Base-by-base conservation (phyloP, 1,140 invertebrate genomes). In the Atta colombica region DNA sequence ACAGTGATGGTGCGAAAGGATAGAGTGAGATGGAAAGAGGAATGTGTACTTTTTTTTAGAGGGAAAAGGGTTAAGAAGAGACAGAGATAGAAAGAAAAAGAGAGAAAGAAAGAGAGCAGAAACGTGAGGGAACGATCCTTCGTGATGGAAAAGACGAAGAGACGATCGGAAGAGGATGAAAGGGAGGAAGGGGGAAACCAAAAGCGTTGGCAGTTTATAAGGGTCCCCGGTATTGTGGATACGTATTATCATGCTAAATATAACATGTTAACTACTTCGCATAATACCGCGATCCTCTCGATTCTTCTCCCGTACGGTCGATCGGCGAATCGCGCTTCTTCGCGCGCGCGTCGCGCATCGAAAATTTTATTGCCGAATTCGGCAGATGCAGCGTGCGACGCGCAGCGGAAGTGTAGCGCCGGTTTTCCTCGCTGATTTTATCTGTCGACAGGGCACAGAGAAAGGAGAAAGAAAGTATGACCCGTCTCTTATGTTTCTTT, bases 241-340 rank as follows among this genome's bases (percentile, higher is more conserved):
- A 77, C 91, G 93, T 89, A 94, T 95, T 95, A 95, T 95, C 94
- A 95, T 95, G 95, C 95, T 95, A 95, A 95, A 95, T 95, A 95
- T 95, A 95, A 95, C 95, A 95, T 95, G 95, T 95, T 95, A 95
- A 95, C 95, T 95, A 95, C 94, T 95, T 94, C 92, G 93, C 93
- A 94, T 95, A 95, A 95, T 94, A 92, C 78, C 84, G 87, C 89
- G 90, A 91, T 91, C 78, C 89, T 90, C 89, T 90, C 87, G 89
- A 88, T 91, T 86, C 87, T 75, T 72, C 63, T 53, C 53, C 68
- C 31, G 60, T 72, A 91, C 81, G 87, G 71, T 49, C 84, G 90
- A 89, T 90, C 84, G 89, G 51, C 87, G 90, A 91, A 90, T 91
- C 90, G 90, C 90, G 85, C 90, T 84, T 87, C 89, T 80, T 16